phyloP scores from a whole-genome alignment of 2,888 invertebrate genomes.

The Syritta pipiens region DNA sequence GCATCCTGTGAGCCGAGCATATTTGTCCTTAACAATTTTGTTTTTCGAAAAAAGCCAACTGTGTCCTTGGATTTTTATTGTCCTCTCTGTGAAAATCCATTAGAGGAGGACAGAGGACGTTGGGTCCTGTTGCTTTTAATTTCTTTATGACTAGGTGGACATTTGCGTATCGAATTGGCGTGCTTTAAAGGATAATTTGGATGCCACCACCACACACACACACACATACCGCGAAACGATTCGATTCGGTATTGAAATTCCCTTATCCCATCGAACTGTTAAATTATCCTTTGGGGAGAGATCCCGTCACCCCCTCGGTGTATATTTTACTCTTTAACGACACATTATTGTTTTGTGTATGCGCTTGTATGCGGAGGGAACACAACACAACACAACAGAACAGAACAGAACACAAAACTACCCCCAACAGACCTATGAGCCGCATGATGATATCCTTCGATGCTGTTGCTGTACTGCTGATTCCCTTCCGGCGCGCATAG shows the following conservation, averaged over 20 bases:
- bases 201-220: not conserved
- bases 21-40: no score
- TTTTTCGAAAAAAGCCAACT: no score
- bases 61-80: no score
- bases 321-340: conserved; percentile 29
- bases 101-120: not conserved
- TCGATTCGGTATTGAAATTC: conserved; percentile 39
- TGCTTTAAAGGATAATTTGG: conserved; percentile 32
- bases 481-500: not conserved
- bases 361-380: not conserved
- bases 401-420: conserved; percentile 35
- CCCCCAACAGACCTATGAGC: conserved; percentile 46
- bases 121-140: conserved; percentile 51
- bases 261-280: conserved; percentile 49
- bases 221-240: no score
- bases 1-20: no score
- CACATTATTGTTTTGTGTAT: conserved; percentile 48
- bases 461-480: conserved; percentile 21
- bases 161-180: conserved; percentile 8
- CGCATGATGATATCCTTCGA: conserved; percentile 19
- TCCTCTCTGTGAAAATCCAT: conserved; percentile 25
- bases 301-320: conserved; percentile 7
- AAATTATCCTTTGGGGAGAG: conserved; percentile 54
- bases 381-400: not conserved
- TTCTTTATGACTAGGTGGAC: conserved; percentile 23